A percentile compares a stretch with the other conserved stretches of the same genome.
phyloP scores from a whole-genome alignment of 1,140 invertebrate genomes.

The Ips typographus region DNA sequence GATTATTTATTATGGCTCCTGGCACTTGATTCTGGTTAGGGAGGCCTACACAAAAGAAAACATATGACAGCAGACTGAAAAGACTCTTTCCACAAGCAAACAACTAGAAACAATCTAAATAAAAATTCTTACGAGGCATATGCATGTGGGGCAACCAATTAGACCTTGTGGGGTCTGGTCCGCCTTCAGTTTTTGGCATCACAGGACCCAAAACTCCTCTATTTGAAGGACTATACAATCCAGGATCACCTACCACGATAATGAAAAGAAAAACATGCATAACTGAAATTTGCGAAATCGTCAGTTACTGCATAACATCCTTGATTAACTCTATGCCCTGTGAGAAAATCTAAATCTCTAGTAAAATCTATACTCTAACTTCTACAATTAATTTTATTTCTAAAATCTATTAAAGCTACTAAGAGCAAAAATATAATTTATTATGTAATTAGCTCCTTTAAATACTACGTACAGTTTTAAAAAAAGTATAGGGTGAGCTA shows the following conservation, averaged over 20 bases:
- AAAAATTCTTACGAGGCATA: slow-evolving; percentile 61
- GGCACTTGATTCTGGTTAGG: slow-evolving; percentile 32
- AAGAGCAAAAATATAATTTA: too few relatives aligned
- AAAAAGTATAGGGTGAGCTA: too few relatives aligned
- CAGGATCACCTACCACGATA: slow-evolving; percentile 53
- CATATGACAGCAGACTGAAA: not conserved
- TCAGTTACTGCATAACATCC: too few relatives aligned
- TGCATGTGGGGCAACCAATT: slow-evolving; percentile 62
- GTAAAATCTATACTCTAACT: too few relatives aligned
- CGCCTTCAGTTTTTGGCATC: slow-evolving; percentile 57
- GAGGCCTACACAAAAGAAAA: slow-evolving; percentile 12
- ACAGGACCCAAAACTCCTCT: slow-evolving; percentile 50
- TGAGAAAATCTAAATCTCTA: too few relatives aligned
- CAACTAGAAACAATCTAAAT: slow-evolving; percentile 55
- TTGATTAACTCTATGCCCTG: too few relatives aligned
- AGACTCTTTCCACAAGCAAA: not conserved
- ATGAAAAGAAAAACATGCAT: slow-evolving; percentile 45
- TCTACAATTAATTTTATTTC: too few relatives aligned
- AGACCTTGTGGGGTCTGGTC: slow-evolving; percentile 55
- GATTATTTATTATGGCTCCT: slow-evolving; percentile 26
- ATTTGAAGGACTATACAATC: slow-evolving; percentile 56
- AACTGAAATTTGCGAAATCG: slow-evolving; percentile 31
- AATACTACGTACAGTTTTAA: too few relatives aligned
- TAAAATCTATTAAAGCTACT: too few relatives aligned
- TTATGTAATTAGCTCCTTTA: too few relatives aligned